Percentiles rank a stretch among this genome's conserved stretches.
phyloP scores from a whole-genome alignment of 2,797 vertebrate genomes.

The Anguilla anguilla region DNA sequence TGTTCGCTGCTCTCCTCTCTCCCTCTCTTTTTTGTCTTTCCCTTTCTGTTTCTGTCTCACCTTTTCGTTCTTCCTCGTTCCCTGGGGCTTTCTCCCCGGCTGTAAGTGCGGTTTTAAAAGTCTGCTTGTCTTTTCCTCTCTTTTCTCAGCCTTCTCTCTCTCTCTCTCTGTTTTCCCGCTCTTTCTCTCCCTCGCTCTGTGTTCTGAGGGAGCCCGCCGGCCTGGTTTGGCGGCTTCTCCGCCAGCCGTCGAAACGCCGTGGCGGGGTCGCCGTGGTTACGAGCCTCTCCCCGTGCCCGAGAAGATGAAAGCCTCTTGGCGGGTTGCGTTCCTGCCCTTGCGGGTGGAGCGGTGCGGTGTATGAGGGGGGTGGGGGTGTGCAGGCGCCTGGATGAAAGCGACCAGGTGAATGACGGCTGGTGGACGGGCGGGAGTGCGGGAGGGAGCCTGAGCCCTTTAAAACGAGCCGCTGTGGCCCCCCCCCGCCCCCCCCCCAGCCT shows the following conservation, averaged over 20 bases:
- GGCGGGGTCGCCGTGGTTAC: slow-evolving; percentile 25
- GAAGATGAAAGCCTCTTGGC: slow-evolving; percentile 37
- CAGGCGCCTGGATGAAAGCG: slow-evolving; percentile 36
- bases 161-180: not conserved
- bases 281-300: slow-evolving; percentile 22
- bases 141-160: not conserved
- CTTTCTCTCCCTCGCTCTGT: slow-evolving; percentile 12
- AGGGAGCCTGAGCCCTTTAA: slow-evolving; percentile 19
- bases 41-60: not conserved
- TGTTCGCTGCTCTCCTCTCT: not conserved
- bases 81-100: not conserved
- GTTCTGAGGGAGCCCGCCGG: slow-evolving; percentile 15
- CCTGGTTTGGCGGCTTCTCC: slow-evolving; percentile 5
- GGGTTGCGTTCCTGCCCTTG: slow-evolving; percentile 15
- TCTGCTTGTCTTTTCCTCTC: not conserved
- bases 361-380: slow-evolving; percentile 14
- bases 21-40: not conserved
- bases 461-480: too few species aligned
- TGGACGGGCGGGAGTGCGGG: too few species aligned
- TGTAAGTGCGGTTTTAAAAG: not conserved
- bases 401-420: too few species aligned
- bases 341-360: slow-evolving; percentile 34
- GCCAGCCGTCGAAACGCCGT: slow-evolving; percentile 16
- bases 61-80: not conserved
- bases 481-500: too few species aligned